Base-by-base conservation (phyloP, 2,113 vertebrate genomes). In the Azemiops feae region DNA sequence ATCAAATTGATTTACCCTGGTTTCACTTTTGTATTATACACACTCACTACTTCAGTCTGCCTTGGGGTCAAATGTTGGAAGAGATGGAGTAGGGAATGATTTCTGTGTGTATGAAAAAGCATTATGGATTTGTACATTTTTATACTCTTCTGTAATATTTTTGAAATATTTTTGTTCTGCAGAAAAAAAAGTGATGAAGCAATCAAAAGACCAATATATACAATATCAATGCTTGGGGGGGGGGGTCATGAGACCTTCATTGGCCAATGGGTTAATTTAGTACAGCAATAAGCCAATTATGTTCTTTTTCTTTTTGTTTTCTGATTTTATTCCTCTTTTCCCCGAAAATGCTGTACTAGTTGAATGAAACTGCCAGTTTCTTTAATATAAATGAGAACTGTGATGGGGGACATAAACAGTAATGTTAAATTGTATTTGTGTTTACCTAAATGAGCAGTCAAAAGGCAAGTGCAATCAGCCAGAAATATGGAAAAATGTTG, bases 381-480 rank as follows among this genome's bases (percentile, higher is more conserved):
- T 97, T 97, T 97, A 97, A 93, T 96, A 97, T 97, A 96, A 97
- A 97, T 95, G 96, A 50, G 93, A 97, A 96, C 96, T 96, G 74
- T 94, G 94, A 95, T 89, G 96, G 94, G 95, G 96, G 94, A 45
- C 97, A 96, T 97, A 93, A 97, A 96, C 95, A 95, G 96, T 96
- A 94, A 94, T 93, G 95, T 96, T 96, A 94, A 94, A 95, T 96
- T 96, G 97, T 95, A 96, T 97, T 97, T 97, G 95, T 96, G 96
- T 96, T 97, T 94, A 95, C 97, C 96, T 96, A 95, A 95, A 95
- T 96, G 95, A 96, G 97, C 97, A 94, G 96, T 97, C 97, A 97
- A 98, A 98, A 97, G 97, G 97, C 97, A 97, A 98, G 97, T 97
- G 95, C 97, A 95, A 97, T 97, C 98, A 96, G 98, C 98, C 98